Base-by-base conservation (phyloP, 2,888 invertebrate genomes). In the Macrosoma leucophasiata region DNA sequence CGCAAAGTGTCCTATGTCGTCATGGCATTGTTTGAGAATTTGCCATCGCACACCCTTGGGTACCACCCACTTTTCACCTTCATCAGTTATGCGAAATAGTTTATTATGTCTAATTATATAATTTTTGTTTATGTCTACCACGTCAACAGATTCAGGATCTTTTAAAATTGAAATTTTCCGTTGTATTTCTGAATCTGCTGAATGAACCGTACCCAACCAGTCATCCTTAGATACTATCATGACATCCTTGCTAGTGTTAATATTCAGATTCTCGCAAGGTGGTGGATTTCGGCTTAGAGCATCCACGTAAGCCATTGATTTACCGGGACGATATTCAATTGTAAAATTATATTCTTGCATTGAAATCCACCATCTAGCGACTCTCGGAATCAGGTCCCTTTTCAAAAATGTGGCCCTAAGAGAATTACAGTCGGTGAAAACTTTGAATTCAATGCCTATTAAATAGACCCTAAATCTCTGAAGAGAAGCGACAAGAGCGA, bases 391-490 rank as follows among this genome's bases (percentile, higher is more conserved):
- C 2, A 58, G 45, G 34, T 52, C 58, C 19, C 55, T 54, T 21
- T 35, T 41, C 4, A 50, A 52, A 7, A 52, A 62, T 5, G 50
- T 55, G 9, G 52, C 42, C 1, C 70, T 33, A 1, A 63, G 39
- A 19, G 57, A 51, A n/a, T 50, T 52, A 6, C 50, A 41, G 18
- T 71, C 66, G 0, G 66, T 68, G 0, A 56, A 30, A 4, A 70
- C 40, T 19, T 39, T 40, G 13, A 44, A 40, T 5, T 23, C 2
- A 2, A 42, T 23, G 2, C 61, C 59, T 8, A 55, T 39, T 1
- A 69, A 20, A 34, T 64, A 69, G 0, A 47, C 43, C 10, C 62
- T 39, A 35, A 68, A 64, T 36, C 52, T 43, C n/a, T 51, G 25
- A 1, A 66, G 28, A 0, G 57, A 44, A 14, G 50, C 56, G 1